Evolutionary conservation across 2,113 vertebrate species (phyloP).

Genomic region (Barnardius zonarius): DNA sequence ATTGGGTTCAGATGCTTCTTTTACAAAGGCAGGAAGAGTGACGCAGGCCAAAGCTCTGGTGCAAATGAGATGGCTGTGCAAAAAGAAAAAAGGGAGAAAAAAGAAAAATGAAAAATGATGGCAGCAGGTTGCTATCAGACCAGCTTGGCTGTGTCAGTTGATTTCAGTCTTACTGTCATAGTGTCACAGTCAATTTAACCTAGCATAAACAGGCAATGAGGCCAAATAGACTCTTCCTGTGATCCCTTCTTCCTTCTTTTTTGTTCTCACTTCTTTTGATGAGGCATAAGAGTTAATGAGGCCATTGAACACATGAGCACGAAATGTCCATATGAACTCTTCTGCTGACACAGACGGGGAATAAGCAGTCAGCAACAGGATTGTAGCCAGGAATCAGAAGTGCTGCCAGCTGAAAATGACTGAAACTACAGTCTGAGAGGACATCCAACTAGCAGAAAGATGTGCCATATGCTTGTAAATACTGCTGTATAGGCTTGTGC

Average conservation of each 20-base stretch:
- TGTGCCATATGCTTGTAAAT: not conserved
- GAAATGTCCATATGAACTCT: not conserved
- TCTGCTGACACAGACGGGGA: not conserved
- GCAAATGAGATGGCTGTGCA: not conserved
- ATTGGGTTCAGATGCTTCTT: not conserved
- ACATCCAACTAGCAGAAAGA: not conserved
- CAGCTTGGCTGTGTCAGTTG: not conserved
- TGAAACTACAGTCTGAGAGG: not conserved
- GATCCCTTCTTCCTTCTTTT: not conserved
- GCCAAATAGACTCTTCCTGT: not conserved
- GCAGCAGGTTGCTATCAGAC: not conserved
- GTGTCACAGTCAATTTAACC: not conserved
- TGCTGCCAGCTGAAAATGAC: not conserved
- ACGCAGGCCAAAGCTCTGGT: not conserved
- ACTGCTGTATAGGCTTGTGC: not conserved
- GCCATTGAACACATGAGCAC: not conserved
- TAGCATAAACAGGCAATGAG: not conserved
- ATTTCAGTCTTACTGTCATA: not conserved
- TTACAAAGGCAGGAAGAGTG: not conserved
- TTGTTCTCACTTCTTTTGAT: not conserved
- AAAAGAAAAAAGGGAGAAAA: no score
- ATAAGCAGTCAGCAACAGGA: accelerated
- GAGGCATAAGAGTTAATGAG: not conserved
- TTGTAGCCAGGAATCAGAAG: not conserved
- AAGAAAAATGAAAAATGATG: not conserved